phyloP scores from a whole-genome alignment of 92 coral and sea anemone genomes.

The Micromussa lordhowensis region DNA sequence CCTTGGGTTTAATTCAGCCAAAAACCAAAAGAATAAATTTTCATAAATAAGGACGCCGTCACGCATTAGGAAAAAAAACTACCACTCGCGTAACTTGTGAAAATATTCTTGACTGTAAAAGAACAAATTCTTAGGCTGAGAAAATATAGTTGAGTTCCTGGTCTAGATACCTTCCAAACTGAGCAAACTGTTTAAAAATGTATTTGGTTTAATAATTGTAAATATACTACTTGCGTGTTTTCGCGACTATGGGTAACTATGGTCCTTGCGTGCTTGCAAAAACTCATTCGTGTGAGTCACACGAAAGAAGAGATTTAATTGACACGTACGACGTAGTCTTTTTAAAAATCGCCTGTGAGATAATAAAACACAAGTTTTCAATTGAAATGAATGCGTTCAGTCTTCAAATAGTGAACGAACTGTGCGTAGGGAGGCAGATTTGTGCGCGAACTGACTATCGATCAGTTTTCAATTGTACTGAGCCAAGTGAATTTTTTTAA shows the following conservation, averaged over 20 bases:
- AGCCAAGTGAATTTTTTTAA: too few relatives aligned
- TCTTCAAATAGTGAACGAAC: neutral
- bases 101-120: neutral
- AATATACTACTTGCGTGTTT: neutral
- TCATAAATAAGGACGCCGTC: neutral
- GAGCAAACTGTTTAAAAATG: neutral
- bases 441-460: too few relatives aligned
- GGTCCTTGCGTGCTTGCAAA: neutral
- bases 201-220: neutral
- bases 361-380: neutral
- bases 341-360: neutral
- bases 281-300: neutral
- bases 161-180: neutral
- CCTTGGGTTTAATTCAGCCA: neutral
- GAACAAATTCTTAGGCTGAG: neutral
- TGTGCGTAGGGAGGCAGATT: too few relatives aligned
- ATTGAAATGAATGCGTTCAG: neutral
- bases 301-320: neutral
- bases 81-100: too few relatives aligned
- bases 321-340: neutral
- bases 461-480: too few relatives aligned
- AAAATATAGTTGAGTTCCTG: neutral
- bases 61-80: neutral
- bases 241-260: neutral
- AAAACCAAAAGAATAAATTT: conserved; percentile 8